Percentiles rank a stretch among this genome's conserved stretches.
phyloP scores from a whole-genome alignment of 2,888 invertebrate species.

The Danaus chrysippus region DNA sequence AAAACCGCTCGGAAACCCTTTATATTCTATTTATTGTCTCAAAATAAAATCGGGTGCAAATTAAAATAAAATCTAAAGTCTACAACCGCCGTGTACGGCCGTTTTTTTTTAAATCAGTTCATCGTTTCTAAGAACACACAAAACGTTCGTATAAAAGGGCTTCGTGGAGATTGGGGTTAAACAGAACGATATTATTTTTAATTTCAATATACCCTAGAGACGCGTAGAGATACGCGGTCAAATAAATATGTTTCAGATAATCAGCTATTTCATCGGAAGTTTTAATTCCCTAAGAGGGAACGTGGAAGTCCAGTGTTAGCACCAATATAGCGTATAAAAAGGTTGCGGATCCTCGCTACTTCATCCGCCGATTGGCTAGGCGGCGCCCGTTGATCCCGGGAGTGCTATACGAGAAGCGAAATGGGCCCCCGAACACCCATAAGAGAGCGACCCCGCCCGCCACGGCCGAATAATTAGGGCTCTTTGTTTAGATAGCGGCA shows the following conservation, averaged over 20 bases:
- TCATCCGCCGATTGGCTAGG: constrained; percentile 81
- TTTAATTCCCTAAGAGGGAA: constrained; percentile 58
- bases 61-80: constrained; percentile 68
- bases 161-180: not conserved
- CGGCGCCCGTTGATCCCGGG: constrained; percentile 80
- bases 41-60: constrained; percentile 78
- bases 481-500: constrained; percentile 81
- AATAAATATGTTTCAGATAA: constrained; percentile 69
- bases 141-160: constrained; percentile 26
- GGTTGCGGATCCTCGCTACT: constrained; percentile 77
- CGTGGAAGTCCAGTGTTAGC: constrained; percentile 58
- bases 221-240: constrained; percentile 11
- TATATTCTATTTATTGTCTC: constrained; percentile 76
- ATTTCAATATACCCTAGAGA: constrained; percentile 2
- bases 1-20: constrained; percentile 73
- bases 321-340: constrained; percentile 77
- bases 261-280: constrained; percentile 73
- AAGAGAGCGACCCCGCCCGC: constrained; percentile 84
- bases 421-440: constrained; percentile 85
- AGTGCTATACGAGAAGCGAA: constrained; percentile 82
- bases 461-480: constrained; percentile 83
- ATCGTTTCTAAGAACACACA: constrained; percentile 40
- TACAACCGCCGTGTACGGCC: constrained; percentile 46
- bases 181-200: not conserved
- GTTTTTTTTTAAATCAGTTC: constrained; percentile 43